A percentile compares a stretch with the other conserved stretches of the same genome.
Conservation (phyloP, 2,888 invertebrate species). For the Caenorhabditis sp. region DNA sequence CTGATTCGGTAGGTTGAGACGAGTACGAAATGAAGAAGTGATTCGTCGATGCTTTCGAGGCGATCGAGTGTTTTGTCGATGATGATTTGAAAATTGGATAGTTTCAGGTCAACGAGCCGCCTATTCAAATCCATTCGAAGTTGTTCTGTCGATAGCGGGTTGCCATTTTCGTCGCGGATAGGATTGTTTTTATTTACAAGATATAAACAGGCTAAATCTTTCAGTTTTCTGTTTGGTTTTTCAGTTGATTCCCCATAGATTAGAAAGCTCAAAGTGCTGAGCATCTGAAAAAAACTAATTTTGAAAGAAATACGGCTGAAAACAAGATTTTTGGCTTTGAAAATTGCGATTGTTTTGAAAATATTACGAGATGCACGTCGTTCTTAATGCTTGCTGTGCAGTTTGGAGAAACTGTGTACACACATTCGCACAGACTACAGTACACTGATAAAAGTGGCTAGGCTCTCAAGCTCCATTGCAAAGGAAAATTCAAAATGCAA, state of each 20-base stretch:
- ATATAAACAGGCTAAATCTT: constrained; percentile 20
- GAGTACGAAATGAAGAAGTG: constrained; percentile 28
- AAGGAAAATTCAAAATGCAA: no score
- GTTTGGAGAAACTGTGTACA: no score
- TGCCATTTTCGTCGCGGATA: constrained; percentile 18
- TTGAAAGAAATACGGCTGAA: no score
- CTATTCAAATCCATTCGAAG: constrained; percentile 11
- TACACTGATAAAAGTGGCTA: no score
- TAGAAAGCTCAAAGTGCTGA: constrained; percentile 28
- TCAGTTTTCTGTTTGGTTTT: constrained; percentile 5
- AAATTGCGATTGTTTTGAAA: no score
- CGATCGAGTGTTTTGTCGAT: constrained; percentile 17
- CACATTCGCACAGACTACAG: no score
- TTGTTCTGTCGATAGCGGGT: constrained; percentile 10
- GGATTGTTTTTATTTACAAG: constrained; percentile 29
- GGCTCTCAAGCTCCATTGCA: no score
- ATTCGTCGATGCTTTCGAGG: constrained; percentile 12
- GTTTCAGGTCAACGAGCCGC: constrained; percentile 3
- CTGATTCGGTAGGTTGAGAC: constrained; percentile 20
- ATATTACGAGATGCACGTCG: no score
- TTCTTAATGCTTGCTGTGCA: no score
- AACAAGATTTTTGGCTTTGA: no score
- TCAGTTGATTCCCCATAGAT: constrained; percentile 18
- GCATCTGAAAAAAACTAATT: constrained; percentile 24
- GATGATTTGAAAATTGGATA: constrained; percentile 10